These are phyloP conservation scores for Falco naumanni DNA, from an alignment of 2,797 vertebrate genomes.

Conservation along the genomic window DNA sequence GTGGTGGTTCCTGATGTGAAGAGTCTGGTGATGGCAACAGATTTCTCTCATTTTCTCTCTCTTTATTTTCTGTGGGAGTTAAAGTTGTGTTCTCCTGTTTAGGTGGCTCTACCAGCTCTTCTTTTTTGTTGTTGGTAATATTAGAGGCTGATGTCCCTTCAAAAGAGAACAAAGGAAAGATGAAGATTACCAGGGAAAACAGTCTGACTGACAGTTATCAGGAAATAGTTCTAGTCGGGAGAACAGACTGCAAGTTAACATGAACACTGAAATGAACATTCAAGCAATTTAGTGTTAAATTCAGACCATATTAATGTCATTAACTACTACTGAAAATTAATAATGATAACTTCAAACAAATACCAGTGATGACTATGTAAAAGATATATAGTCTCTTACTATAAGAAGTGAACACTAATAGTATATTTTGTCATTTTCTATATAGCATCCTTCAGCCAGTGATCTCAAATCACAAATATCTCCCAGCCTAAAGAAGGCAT, in stretches of 20 bases:
- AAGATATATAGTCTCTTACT: not conserved
- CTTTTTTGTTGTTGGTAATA: not conserved
- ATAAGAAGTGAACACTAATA: not conserved
- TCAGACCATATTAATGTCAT: not conserved
- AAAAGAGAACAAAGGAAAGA: not conserved
- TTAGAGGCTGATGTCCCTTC: slow-evolving; percentile 65
- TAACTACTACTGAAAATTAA: not conserved
- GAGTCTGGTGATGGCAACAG: not conserved
- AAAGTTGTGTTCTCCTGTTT: slow-evolving; percentile 1
- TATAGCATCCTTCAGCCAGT: not conserved
- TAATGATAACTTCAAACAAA: not conserved
- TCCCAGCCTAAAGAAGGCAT: not conserved
- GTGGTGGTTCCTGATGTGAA: not conserved
- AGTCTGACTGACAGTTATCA: not conserved
- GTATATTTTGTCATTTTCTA: not conserved
- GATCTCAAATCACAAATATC: not conserved
- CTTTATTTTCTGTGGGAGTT: not conserved
- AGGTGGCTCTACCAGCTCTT: not conserved
- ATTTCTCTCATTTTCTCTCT: not conserved
- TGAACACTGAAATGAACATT: not conserved
- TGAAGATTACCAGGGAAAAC: not conserved
- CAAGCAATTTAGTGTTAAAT: not conserved
- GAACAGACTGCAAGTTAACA: not conserved
- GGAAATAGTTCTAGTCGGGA: not conserved
- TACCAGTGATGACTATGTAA: not conserved